Evolutionary conservation across 2,797 vertebrate species (phyloP).

Genomic region (Schizothorax lantsangensis): DNA sequence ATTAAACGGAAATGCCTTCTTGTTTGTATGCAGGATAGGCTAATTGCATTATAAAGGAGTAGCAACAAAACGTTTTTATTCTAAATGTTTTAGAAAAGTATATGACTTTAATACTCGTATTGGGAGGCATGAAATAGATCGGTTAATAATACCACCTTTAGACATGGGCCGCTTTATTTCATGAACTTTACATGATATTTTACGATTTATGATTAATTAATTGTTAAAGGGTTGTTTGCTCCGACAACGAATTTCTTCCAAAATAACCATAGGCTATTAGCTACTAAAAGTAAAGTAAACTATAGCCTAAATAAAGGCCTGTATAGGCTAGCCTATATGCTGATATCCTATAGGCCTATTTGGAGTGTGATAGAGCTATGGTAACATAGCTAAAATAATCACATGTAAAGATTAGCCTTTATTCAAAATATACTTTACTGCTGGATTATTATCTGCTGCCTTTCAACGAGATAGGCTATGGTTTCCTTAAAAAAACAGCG

Average conservation of each 20-base stretch:
- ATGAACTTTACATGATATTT: neutral
- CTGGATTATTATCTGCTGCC: neutral
- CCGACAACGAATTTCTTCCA: neutral
- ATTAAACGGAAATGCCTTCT: conserved; percentile 57
- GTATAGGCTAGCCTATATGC: no score
- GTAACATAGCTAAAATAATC: neutral
- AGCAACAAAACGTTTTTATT: conserved; percentile 64
- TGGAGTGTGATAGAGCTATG: neutral
- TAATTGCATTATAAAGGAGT: conserved; percentile 68
- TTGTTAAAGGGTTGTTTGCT: neutral
- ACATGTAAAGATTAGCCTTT: neutral
- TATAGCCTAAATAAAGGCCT: neutral
- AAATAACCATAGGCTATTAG: neutral
- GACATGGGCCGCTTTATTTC: neutral
- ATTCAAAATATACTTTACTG: neutral
- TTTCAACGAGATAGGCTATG: neutral
- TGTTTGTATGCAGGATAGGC: conserved; percentile 63
- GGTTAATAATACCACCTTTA: neutral
- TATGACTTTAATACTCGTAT: neutral
- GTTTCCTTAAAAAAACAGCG: neutral
- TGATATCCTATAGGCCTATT: neutral
- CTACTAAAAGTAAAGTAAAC: neutral
- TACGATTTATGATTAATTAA: no score
- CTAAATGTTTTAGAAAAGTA: conserved; percentile 42
- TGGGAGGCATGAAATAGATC: conserved; percentile 1